These are phyloP conservation scores for Mactromeris polynyma DNA, from an alignment of 2,888 invertebrate genomes.

Conservation along the genomic window DNA sequence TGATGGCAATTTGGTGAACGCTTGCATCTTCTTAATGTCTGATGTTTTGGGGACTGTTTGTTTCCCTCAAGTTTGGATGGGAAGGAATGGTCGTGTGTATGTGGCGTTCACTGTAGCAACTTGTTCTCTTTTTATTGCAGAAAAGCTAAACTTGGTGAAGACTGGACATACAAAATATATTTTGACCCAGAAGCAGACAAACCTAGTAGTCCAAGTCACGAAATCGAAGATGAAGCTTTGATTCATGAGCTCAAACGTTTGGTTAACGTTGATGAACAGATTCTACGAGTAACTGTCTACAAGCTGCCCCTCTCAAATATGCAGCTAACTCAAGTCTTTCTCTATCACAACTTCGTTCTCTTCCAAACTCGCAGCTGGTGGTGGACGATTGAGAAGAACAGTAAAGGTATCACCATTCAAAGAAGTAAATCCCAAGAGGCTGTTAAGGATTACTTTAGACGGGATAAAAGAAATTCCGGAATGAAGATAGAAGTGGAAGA, in stretches of 20 bases:
- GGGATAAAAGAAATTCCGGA: not conserved
- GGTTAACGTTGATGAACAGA: not conserved
- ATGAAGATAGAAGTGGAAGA: not conserved
- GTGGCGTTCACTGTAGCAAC: too few relatives aligned
- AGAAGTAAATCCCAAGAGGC: conserved; percentile 1
- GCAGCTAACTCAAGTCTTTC: not conserved
- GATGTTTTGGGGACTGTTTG: too few relatives aligned
- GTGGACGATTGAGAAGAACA: conserved; percentile 46
- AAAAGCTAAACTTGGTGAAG: conserved; percentile 1
- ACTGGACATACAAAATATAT: not conserved
- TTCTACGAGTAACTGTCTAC: not conserved
- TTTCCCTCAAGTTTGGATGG: too few relatives aligned
- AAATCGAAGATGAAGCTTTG: conserved; percentile 1
- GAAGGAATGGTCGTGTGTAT: too few relatives aligned
- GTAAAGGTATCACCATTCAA: conserved; percentile 45
- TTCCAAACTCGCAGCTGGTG: conserved; percentile 36
- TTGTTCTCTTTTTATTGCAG: not conserved
- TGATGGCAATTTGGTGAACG: too few relatives aligned
- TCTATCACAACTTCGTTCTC: conserved; percentile 33
- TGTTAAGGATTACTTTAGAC: conserved; percentile 13
- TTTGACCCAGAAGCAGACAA: not conserved
- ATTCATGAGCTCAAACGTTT: not conserved
- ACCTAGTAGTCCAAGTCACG: not conserved
- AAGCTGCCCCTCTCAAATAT: not conserved
- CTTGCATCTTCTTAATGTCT: too few relatives aligned